Evolutionary conservation across 2,113 vertebrate genomes (phyloP).

Genomic region (Triplophysa rosa): DNA sequence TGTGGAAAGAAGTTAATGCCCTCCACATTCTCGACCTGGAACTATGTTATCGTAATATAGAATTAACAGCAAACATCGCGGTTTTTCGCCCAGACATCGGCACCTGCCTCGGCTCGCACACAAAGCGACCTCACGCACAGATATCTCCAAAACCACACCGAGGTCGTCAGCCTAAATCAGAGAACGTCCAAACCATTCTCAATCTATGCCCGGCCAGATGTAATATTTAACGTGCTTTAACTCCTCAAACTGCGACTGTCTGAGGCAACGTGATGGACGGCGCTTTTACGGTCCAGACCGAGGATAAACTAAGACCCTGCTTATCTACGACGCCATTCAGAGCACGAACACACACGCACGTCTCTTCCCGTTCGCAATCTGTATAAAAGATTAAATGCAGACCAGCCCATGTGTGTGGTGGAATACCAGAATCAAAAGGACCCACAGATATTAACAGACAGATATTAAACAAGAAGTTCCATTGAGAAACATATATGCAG

Average conservation of each 20-base stretch:
- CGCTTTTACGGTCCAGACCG: conserved; percentile 28
- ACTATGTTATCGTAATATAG: conserved; percentile 39
- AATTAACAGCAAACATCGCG: conserved; percentile 46
- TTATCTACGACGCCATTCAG: conserved; percentile 18
- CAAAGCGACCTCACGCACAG: background rate
- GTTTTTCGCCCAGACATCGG: conserved; percentile 11
- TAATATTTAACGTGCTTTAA: conserved; percentile 11
- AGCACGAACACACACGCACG: background rate
- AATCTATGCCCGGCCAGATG: background rate
- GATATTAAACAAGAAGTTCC: conserved; percentile 33
- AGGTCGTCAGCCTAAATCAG: conserved; percentile 36
- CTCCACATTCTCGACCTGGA: conserved; percentile 50
- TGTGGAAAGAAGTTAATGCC: conserved; percentile 45
- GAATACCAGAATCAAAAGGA: conserved; percentile 26
- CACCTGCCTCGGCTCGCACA: background rate
- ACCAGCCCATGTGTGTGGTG: conserved; percentile 34
- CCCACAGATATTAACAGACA: conserved; percentile 23
- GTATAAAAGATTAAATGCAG: conserved; percentile 20
- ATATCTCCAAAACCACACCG: background rate
- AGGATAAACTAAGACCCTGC: conserved; percentile 31
- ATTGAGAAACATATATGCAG: conserved; percentile 58
- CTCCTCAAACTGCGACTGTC: conserved; percentile 20
- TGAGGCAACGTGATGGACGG: conserved; percentile 42
- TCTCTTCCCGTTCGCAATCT: conserved; percentile 34
- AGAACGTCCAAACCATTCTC: conserved; percentile 25